Conservation (phyloP, 2,888 invertebrate genomes). For the Fabriciana adippe region DNA sequence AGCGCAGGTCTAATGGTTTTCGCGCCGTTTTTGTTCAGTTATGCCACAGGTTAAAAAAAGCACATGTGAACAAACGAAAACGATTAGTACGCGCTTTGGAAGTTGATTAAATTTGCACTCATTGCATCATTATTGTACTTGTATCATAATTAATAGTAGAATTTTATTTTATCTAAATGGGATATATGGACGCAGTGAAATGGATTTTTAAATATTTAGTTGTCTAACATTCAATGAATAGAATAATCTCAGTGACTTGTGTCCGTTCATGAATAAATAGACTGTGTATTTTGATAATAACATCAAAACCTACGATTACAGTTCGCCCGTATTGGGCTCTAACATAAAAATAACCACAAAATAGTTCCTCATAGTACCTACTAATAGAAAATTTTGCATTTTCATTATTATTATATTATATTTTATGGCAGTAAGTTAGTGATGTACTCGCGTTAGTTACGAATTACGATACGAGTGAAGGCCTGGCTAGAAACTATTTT, state of each 20-base stretch:
- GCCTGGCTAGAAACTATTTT: conserved; percentile 41
- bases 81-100: conserved; percentile 44
- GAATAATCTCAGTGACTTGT: conserved; percentile 53
- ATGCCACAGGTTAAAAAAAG: conserved; percentile 28
- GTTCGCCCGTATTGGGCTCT: conserved; percentile 56
- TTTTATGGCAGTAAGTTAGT: conserved; percentile 77
- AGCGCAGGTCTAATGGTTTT: conserved; percentile 36
- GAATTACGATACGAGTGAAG: conserved; percentile 47
- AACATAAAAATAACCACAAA: conserved; percentile 72
- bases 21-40: conserved; percentile 31
- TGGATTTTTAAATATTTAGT: conserved; percentile 31
- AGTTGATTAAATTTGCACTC: conserved; percentile 41
- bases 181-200: conserved; percentile 35
- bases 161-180: conserved; percentile 39
- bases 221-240: conserved; percentile 45
- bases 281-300: conserved; percentile 78
- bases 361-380: conserved; percentile 83
- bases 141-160: conserved; percentile 40
- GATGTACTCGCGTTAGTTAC: conserved; percentile 62
- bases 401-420: conserved; percentile 69
- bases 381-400: conserved; percentile 80
- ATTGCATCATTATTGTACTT: conserved; percentile 38
- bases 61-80: conserved; percentile 33
- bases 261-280: conserved; percentile 51
- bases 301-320: conserved; percentile 69